Evolutionary conservation across 2,113 vertebrate species (phyloP), one percentile per base, ranked within the genome.

Genomic region (Motacilla tschutschensis): DNA sequence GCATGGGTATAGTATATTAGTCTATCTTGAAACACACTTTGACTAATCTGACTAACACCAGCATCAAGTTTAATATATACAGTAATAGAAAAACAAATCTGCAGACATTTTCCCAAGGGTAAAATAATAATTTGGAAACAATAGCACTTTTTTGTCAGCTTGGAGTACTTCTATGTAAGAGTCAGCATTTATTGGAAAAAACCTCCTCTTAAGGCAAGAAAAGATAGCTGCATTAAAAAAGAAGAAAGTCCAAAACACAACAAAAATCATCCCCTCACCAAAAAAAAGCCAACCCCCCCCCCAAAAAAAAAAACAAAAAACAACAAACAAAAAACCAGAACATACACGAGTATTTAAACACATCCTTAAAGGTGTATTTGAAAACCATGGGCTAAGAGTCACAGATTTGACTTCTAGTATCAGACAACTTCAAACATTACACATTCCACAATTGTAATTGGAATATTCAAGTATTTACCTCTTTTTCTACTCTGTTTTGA

Each of bases 191-290:
- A 33, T 5, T 9, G 22, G 51, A 74, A 38, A 71, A 26, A 13
- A 1, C 10, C 18, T 50, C 4, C 6, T 31, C 21, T 67, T 47
- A 28, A 83, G 14, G 43, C 3, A 19, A 76, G n/a, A 48, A 38
- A 41, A 6, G 9, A 47, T 2, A 43, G 14, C 1, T 55, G 17
- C 14, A 58, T 48, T 57, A 26, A 47, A 67, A 51, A 12, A 29
- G 3, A 47, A 29, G 21, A 25, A 15, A 10, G 6, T 15, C 4
- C 19, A 38, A 14, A 55, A 21, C 3, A 29, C 9, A 33, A 35
- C 12, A 50, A 36, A 22, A 67, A 6, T 0, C 9, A 14, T 7
- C 19, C 4, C 2, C 21, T 3, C 6, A 8, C 17, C 14, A 28
- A 29, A 12, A 20, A 36, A 15, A 33, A 33, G 33, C 33, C 33